Conservation (phyloP, 1,140 invertebrate species). For the Drosophila suzukii region DNA sequence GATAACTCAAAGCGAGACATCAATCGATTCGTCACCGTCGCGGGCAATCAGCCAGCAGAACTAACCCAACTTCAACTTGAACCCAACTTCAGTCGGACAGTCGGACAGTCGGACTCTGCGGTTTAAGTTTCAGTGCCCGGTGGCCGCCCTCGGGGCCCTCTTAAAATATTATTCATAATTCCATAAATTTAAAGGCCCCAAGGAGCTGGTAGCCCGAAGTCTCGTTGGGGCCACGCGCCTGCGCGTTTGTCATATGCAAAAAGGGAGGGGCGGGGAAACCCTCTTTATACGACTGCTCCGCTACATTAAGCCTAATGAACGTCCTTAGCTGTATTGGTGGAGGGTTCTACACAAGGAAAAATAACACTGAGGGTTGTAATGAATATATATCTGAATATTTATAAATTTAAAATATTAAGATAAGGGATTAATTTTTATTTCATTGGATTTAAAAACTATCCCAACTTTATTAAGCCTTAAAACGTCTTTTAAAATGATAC, state of each 20-base stretch:
- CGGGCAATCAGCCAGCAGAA: constrained; percentile 73
- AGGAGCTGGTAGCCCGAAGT: constrained; percentile 28
- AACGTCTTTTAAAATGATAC: too few species aligned
- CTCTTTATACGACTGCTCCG: constrained; percentile 38
- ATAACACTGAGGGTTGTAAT: neutral
- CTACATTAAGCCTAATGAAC: constrained; percentile 79
- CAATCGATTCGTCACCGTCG: constrained; percentile 79
- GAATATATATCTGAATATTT: too few species aligned
- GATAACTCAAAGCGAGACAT: constrained; percentile 80
- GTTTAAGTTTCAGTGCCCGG: constrained; percentile 43
- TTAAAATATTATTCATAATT: constrained; percentile 82
- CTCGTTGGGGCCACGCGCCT: constrained; percentile 57
- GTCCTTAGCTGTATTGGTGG: constrained; percentile 67
- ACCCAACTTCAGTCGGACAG: constrained; percentile 19
- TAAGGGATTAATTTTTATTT: too few species aligned
- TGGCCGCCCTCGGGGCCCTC: constrained; percentile 65
- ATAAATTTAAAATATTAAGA: too few species aligned
- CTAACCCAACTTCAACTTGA: constrained; percentile 51
- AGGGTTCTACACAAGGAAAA: constrained; percentile 4
- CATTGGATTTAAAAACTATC: too few species aligned
- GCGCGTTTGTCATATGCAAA: constrained; percentile 80
- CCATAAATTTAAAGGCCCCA: constrained; percentile 73
- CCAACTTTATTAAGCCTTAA: too few species aligned
- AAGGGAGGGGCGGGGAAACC: constrained; percentile 31
- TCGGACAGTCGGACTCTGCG: constrained; percentile 16